Base-by-base conservation (phyloP, 2,797 vertebrate genomes). In the Acipenser ruthenus region DNA sequence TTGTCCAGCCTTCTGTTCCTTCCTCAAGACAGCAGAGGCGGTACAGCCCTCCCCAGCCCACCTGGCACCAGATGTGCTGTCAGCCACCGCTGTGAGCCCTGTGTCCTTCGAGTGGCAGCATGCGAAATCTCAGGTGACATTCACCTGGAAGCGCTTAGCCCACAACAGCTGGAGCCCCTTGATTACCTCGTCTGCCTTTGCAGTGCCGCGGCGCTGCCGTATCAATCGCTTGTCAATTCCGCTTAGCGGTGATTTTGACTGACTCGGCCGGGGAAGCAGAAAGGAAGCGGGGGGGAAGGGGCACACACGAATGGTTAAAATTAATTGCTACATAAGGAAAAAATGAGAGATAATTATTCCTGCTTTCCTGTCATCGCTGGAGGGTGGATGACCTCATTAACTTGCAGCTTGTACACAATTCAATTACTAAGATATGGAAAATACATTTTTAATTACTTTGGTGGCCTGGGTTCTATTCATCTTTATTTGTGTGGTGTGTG, bases 391-490 rank as follows among this genome's bases (percentile, higher is more conserved):
- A 93, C 93, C 93, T 92, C 92, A 93, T 93, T 94, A 93, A 93
- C 91, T 93, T 90, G 88, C 88, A 88, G 89, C 91, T 92, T 94
- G 93, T 93, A 93, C 91, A 93, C 92, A 93, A 94, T 94, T 94
- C 92, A 94, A 93, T 94, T 94, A 93, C 90, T 82, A 80, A 88
- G 87, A 92, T 89, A 93, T 91, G 91, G 91, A 91, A 93, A 93
- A 93, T 93, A 93, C 90, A 91, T 92, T 93, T 94, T 93, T 94
- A 92, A 94, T 94, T 93, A 92, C 91, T 91, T 93, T 70, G 3
- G 90, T 85, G 91, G 82, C 82, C 86, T 83, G 84, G 64, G 72
- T 80, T 89, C 81, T 84, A 89, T 91, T 92, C 89, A 92, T 92
- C 91, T 91, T 89, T 84, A 90, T 92, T 89, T 90, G 83, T 79